A percentile compares a stretch with the other conserved stretches of the same genome.
phyloP scores from a whole-genome alignment of 2,113 vertebrate species.

The Ailurus styani region DNA sequence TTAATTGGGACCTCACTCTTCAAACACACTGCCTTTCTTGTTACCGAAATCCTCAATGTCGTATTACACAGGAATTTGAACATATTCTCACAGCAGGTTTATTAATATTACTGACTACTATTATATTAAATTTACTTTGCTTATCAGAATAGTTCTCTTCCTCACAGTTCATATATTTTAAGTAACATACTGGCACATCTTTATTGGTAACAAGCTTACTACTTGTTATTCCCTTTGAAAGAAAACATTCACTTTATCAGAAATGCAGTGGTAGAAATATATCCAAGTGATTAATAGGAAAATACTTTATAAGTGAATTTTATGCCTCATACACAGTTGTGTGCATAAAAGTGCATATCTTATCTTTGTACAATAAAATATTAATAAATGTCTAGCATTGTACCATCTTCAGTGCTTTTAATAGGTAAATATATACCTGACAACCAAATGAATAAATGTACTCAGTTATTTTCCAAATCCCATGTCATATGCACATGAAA shows the following conservation, averaged over 20 bases:
- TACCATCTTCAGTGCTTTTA: neutral
- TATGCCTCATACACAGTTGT: neutral
- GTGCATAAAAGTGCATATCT: neutral
- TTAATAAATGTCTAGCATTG: neutral
- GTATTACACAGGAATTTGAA: neutral
- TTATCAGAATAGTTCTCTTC: neutral
- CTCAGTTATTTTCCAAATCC: conserved; percentile 15
- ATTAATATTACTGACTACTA: neutral
- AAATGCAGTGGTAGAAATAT: neutral
- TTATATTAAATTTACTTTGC: neutral
- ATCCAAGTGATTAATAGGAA: neutral
- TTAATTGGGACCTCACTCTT: neutral
- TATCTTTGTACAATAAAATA: neutral
- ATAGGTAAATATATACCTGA: neutral
- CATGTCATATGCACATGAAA: neutral
- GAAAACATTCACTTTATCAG: neutral
- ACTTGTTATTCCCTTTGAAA: neutral
- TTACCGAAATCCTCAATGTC: neutral
- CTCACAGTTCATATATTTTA: neutral
- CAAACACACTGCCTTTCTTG: neutral
- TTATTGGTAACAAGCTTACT: neutral
- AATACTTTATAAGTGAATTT: neutral
- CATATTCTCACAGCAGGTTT: neutral
- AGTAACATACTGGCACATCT: neutral
- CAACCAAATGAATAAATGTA: neutral